Evolutionary conservation across 2,797 vertebrate genomes (phyloP).

Genomic region (Phyllotis vaccarum): DNA sequence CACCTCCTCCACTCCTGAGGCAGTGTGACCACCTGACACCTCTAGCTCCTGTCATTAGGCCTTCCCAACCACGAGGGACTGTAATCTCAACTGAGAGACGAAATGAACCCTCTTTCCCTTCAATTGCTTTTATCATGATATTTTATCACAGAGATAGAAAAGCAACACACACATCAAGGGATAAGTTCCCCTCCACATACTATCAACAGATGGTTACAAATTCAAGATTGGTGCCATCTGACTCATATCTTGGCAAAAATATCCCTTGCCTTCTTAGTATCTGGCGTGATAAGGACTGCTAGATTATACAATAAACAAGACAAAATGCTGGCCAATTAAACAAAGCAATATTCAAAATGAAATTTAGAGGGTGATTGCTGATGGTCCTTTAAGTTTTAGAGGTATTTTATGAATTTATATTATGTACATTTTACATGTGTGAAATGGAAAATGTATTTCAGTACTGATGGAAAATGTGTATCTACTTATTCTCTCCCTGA

Average conservation of each 20-base stretch:
- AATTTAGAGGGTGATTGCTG: neutral
- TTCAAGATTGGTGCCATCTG: neutral
- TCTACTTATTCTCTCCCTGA: neutral
- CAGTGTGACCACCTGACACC: too few species aligned
- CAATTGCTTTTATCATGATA: neutral
- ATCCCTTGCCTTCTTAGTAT: neutral
- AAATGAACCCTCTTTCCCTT: neutral
- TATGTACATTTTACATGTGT: neutral
- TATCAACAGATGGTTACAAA: neutral
- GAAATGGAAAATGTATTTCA: neutral
- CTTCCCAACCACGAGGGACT: neutral
- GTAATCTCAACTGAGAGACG: neutral
- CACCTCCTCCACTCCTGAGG: too few species aligned
- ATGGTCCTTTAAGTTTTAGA: neutral
- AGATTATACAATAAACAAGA: conserved; percentile 9
- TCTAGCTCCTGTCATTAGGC: neutral
- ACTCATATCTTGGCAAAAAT: neutral
- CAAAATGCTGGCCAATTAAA: neutral
- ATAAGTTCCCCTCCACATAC: neutral
- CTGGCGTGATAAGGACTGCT: neutral
- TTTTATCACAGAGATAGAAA: neutral
- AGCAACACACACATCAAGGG: neutral
- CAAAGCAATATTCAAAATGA: neutral
- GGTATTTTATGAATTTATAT: conserved; percentile 1
- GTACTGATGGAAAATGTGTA: neutral